Evolutionary conservation across 2,888 invertebrate species (phyloP).

Genomic region (Ophioninae sp.): DNA sequence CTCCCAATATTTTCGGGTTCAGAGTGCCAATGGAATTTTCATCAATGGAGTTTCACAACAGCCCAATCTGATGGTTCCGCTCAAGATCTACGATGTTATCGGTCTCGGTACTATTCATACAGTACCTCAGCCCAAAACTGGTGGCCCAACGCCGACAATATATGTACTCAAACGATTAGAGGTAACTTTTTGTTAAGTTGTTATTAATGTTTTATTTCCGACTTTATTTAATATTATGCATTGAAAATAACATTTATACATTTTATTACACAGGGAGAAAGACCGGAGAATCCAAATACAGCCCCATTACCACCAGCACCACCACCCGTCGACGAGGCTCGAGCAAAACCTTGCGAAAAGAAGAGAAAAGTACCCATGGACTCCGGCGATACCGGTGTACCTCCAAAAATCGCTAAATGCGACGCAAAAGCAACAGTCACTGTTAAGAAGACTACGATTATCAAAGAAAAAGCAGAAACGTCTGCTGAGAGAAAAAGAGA

Average conservation of each 20-base stretch:
- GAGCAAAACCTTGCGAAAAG: not conserved
- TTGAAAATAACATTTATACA: not conserved
- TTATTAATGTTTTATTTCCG: not conserved
- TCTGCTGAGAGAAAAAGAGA: not conserved
- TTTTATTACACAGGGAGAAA: not conserved
- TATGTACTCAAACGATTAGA: constrained; percentile 21
- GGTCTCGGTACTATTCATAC: constrained; percentile 81
- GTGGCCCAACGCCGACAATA: not conserved
- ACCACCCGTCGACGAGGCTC: not conserved
- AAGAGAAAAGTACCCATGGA: constrained; percentile 44
- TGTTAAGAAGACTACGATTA: not conserved
- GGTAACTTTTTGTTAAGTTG: constrained; percentile 14
- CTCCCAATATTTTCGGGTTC: constrained; percentile 66
- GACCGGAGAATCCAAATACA: not conserved
- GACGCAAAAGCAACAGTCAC: not conserved
- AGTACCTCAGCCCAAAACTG: not conserved
- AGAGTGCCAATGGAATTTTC: constrained; percentile 85
- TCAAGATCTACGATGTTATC: constrained; percentile 82
- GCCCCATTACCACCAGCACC: not conserved
- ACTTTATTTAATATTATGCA: not conserved
- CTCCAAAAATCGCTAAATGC: constrained; percentile 62
- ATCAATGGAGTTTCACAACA: constrained; percentile 81
- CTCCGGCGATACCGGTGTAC: constrained; percentile 12
- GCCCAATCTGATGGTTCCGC: constrained; percentile 76
- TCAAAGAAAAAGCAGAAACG: not conserved